Conservation (phyloP, 2,113 vertebrate genomes). For the Cottus gobio region DNA sequence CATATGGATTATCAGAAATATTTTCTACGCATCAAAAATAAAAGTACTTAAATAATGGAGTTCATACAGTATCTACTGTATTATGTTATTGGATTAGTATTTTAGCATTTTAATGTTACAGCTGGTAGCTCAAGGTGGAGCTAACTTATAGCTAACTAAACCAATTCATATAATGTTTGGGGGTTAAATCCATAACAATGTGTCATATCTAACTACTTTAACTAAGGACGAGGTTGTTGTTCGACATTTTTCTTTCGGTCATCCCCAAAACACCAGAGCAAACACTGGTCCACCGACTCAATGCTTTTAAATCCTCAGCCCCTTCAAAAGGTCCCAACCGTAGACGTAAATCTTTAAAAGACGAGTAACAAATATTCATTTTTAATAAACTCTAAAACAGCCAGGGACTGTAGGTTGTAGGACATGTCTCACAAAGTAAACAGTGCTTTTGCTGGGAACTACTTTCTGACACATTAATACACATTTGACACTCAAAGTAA, state of each 20-base stretch:
- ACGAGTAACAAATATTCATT: no score
- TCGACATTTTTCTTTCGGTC: no score
- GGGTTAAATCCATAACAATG: not conserved
- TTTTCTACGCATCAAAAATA: not conserved
- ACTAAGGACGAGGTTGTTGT: not conserved
- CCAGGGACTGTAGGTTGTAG: not conserved
- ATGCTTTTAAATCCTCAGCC: no score
- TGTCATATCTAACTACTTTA: not conserved
- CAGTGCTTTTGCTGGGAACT: no score
- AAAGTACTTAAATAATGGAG: not conserved
- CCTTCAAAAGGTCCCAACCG: no score
- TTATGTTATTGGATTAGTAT: not conserved
- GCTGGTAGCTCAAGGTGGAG: not conserved
- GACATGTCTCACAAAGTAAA: no score
- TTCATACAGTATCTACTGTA: not conserved
- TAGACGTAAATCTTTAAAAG: no score
- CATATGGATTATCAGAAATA: not conserved
- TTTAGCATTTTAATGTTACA: not conserved
- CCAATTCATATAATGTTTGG: no score
- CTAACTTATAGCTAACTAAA: not conserved
- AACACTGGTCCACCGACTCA: no score
- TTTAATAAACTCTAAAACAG: constrained; percentile 18
- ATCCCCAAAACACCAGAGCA: no score
- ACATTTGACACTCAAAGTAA: no score
- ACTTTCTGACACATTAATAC: not conserved